Percentiles rank a stretch among this genome's conserved stretches.
Evolutionary conservation across 2,113 vertebrate species (phyloP).

Genomic region (Arothron firmamentum): DNA sequence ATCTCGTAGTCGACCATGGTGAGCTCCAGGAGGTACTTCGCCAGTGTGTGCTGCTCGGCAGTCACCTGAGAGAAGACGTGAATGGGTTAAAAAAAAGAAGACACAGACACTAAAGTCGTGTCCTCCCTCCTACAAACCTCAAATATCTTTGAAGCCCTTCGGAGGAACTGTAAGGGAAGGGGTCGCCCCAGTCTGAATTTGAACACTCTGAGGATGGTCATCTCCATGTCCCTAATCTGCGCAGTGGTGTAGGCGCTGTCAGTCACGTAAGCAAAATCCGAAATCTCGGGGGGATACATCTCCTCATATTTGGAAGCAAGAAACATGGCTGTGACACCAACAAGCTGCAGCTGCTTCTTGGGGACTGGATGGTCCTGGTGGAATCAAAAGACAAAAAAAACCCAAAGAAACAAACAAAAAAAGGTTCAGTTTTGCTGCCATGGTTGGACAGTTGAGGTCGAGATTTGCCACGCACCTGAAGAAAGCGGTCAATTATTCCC

Average conservation of each 20-base stretch:
- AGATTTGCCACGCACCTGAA: constrained; percentile 74
- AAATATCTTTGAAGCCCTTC: constrained; percentile 78
- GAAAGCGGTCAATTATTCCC: constrained; percentile 81
- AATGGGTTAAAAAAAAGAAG: not conserved
- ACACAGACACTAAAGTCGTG: not conserved
- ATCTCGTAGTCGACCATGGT: constrained; percentile 84
- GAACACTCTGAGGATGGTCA: constrained; percentile 76
- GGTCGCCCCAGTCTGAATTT: constrained; percentile 78
- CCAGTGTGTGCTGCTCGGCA: constrained; percentile 76
- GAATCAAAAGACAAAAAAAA: not conserved
- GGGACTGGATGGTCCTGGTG: constrained; percentile 76
- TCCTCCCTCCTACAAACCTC: constrained; percentile 65
- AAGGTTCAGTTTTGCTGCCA: not conserved
- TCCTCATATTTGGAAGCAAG: constrained; percentile 89
- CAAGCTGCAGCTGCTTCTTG: constrained; percentile 80
- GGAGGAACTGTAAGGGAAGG: constrained; percentile 80
- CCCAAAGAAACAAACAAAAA: not conserved
- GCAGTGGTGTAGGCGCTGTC: constrained; percentile 74
- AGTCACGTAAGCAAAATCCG: constrained; percentile 77
- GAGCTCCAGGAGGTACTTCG: constrained; percentile 86
- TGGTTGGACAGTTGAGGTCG: not conserved
- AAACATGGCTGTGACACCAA: constrained; percentile 85
- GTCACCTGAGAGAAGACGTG: constrained; percentile 67
- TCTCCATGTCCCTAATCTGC: constrained; percentile 84
- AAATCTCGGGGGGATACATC: constrained; percentile 74